A percentile compares a stretch with the other conserved stretches of the same genome.
These are phyloP conservation scores for Nerophis ophidion DNA, from an alignment of 2,113 vertebrate genomes.

Conservation along the genomic window DNA sequence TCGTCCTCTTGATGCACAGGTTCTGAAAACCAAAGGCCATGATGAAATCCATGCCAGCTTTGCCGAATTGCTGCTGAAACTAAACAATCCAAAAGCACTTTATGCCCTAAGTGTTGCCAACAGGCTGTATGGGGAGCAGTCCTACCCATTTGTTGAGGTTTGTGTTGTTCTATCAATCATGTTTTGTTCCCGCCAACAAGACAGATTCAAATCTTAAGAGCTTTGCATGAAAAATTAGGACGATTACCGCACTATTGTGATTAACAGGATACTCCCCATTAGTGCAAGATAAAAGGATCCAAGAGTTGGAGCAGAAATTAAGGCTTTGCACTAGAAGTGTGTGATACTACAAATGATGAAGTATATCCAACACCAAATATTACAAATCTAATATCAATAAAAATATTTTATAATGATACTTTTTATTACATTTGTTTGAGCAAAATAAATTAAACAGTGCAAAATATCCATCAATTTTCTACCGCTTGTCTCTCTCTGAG, in stretches of 20 bases:
- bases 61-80: conserved; percentile 62
- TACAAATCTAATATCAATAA: too few species aligned
- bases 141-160: conserved; percentile 79
- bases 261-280: too few species aligned
- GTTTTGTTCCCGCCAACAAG: not conserved
- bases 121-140: conserved; percentile 82
- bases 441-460: too few species aligned
- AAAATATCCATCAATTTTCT: too few species aligned
- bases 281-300: too few species aligned
- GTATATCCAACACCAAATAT: too few species aligned
- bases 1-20: conserved; percentile 37
- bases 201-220: not conserved
- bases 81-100: conserved; percentile 72
- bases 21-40: conserved; percentile 35
- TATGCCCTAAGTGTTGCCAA: conserved; percentile 81
- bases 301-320: too few species aligned
- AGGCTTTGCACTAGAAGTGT: too few species aligned
- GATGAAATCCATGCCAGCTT: conserved; percentile 74
- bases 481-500: too few species aligned
- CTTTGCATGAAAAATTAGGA: not conserved
- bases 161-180: conserved; percentile 9
- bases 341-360: too few species aligned
- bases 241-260: not conserved
- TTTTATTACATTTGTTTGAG: too few species aligned
- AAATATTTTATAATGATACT: too few species aligned